Evolutionary conservation across 2,113 vertebrate genomes (phyloP), one percentile per base, ranked within the genome.

Genomic region (Poeciliopsis retropinna): DNA sequence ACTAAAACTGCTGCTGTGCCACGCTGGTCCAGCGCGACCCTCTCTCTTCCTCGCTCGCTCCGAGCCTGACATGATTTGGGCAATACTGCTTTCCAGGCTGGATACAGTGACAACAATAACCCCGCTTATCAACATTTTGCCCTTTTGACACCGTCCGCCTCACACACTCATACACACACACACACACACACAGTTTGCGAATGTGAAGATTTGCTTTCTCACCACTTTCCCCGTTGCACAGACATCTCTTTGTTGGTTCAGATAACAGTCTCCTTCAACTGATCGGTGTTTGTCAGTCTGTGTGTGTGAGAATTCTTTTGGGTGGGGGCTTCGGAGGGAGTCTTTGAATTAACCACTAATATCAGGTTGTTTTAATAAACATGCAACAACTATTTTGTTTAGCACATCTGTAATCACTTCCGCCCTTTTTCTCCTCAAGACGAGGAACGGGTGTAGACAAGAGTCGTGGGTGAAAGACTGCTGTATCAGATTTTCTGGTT

Each of bases 181-280:
- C 44, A 5, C 44, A 17, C 44, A 17, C 71, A 74, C 66, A 76
- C 62, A 67, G 76, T 78, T 80, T 68, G 62, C 65, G 70, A 60
- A 76, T 75, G 75, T 73, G 71, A 63, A 79, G 87, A 87, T 67
- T 69, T 84, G 80, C 88, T 85, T 87, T 83, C 81, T 88, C 84
- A 67, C 67, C 70, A 71, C 30, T 73, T 65, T 29, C 28, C 9
- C 34, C 17, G 5, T 3, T 4, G 12, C 60, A 88, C 82, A 84
- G 69, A 76, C 62, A 65, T 27, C 31, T 17, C 77, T 27, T 74
- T 81, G 77, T 87, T 75, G 31, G 31, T 67, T 69, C 73, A 60
- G 9, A 70, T 67, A 66, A 65, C 30, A 28, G 66, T 70, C 67
- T 70, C 64, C 69, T 44, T 70, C 71, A 30, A 39, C 54, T 80